phyloP scores from a whole-genome alignment of 2,113 vertebrate genomes.

The Syrrhaptes paradoxus region DNA sequence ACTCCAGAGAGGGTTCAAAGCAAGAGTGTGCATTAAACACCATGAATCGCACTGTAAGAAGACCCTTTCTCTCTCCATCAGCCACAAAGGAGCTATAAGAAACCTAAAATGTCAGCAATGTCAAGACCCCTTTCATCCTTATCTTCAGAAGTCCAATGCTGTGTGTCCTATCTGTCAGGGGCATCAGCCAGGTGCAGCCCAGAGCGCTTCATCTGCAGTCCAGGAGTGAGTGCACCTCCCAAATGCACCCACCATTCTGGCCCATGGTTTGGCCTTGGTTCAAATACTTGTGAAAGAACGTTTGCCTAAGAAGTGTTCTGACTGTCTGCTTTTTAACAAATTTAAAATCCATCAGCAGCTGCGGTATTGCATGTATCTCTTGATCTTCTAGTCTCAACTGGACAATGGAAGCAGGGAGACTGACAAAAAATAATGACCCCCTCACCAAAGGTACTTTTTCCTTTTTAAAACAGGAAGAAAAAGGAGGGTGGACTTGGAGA shows the following conservation, averaged over 20 bases:
- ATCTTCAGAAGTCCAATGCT: not conserved
- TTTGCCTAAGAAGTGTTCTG: not conserved
- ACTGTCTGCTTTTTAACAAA: not conserved
- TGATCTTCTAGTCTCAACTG: not conserved
- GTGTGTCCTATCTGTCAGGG: not conserved
- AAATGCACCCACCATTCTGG: accelerated
- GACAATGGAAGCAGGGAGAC: not conserved
- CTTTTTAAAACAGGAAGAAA: not conserved
- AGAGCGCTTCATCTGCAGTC: not conserved
- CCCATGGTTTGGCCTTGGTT: not conserved
- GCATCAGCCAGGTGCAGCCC: not conserved
- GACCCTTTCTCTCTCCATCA: not conserved
- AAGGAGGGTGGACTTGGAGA: not conserved
- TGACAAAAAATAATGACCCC: not conserved
- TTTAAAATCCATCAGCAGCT: not conserved
- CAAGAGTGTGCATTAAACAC: not conserved
- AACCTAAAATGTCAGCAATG: not conserved
- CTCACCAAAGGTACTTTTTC: not conserved
- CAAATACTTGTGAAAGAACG: not conserved
- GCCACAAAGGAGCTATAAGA: not conserved
- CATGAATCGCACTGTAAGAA: not conserved
- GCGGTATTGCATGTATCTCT: not conserved
- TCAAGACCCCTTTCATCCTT: not conserved
- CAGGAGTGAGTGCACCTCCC: accelerated
- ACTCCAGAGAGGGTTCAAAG: not conserved